Evolutionary conservation across 2,888 invertebrate genomes (phyloP).

Genomic region (Achlya flavicornis): DNA sequence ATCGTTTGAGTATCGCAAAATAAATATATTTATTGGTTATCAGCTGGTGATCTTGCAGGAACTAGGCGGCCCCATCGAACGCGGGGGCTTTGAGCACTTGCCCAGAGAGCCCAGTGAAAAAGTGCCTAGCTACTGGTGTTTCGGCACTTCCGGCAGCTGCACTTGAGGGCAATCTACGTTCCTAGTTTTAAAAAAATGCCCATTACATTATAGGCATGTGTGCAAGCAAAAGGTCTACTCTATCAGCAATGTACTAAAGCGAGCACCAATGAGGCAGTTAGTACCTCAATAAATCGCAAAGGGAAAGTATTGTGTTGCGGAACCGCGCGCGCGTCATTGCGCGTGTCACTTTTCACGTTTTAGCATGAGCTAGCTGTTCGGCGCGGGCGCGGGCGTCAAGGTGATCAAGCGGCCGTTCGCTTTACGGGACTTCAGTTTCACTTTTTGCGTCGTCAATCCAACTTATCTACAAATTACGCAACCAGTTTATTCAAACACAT

Average conservation of each 20-base stretch:
- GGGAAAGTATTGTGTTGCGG: conserved; percentile 64
- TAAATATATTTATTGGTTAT: no score
- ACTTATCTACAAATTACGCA: conserved; percentile 50
- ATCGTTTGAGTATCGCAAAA: no score
- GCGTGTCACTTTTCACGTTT: conserved; percentile 45
- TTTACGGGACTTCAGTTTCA: conserved; percentile 40
- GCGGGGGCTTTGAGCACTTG: no score
- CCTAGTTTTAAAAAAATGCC: no score
- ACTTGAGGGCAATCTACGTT: no score
- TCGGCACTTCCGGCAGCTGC: no score
- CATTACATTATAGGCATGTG: no score
- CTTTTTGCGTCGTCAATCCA: conserved; percentile 30
- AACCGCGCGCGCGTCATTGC: conserved; percentile 47
- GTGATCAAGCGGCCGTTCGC: conserved; percentile 58
- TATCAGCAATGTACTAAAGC: conserved; percentile 38
- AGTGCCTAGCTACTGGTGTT: no score
- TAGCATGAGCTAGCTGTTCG: conserved; percentile 51
- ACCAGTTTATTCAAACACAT: conserved; percentile 47
- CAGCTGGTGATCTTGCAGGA: no score
- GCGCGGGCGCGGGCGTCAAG: conserved; percentile 52
- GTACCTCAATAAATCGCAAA: conserved; percentile 40
- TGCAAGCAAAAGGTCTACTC: conserved; percentile 16
- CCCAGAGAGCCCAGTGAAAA: no score
- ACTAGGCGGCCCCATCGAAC: no score
- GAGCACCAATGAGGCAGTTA: conserved; percentile 28